A percentile compares a stretch with the other conserved stretches of the same genome.
Evolutionary conservation across 92 coral and sea anemone species (phyloP).

Genomic region (Ricordea florida): DNA sequence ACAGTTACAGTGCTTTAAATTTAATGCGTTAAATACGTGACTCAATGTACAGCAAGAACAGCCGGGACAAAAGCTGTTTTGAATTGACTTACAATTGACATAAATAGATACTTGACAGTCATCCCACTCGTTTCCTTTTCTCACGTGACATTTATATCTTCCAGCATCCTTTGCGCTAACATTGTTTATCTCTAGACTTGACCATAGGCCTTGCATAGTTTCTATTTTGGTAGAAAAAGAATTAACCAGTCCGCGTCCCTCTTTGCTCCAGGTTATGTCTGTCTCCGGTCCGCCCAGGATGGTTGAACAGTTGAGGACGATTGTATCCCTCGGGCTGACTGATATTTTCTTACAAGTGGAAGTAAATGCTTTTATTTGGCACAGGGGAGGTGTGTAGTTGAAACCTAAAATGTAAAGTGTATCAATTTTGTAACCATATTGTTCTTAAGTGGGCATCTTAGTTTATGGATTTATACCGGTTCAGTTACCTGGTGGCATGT

Average conservation of each 20-base stretch:
- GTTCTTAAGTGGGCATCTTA: no score
- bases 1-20: no score
- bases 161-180: constrained; percentile 7
- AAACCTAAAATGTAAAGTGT: not conserved
- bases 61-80: not conserved
- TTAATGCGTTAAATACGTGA: no score
- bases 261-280: constrained; percentile 49
- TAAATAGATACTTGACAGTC: constrained; percentile 1
- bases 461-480: no score
- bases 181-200: not conserved
- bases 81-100: constrained; percentile 22
- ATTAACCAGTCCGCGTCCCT: not conserved
- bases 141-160: constrained; percentile 1
- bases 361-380: not conserved
- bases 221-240: not conserved
- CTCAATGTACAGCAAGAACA: not conserved
- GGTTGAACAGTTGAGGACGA: constrained; percentile 55
- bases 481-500: no score
- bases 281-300: constrained; percentile 46
- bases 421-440: no score
- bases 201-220: constrained; percentile 12
- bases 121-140: not conserved
- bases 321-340: constrained; percentile 24
- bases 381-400: not conserved
- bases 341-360: not conserved